phyloP scores from a whole-genome alignment of 2,888 invertebrate species.

The Erynnis tages region DNA sequence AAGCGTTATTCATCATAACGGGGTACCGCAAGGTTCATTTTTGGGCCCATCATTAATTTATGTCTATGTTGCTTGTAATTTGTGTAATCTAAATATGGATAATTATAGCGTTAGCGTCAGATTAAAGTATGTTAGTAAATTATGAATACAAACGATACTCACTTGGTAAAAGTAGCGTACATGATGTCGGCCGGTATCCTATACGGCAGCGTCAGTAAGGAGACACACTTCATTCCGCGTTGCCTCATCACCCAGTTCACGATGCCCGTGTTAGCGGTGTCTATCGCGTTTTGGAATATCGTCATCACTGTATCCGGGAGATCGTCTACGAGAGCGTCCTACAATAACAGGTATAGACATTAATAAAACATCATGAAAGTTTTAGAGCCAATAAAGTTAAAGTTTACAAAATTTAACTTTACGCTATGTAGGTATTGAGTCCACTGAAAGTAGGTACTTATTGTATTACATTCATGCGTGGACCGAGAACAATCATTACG shows the following conservation, averaged over 20 bases:
- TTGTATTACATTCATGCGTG: no score
- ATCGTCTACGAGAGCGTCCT: conserved; percentile 93
- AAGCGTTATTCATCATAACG: no score
- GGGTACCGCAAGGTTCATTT: neutral
- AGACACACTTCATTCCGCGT: conserved; percentile 89
- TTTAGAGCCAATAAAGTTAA: no score
- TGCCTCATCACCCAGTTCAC: conserved; percentile 95
- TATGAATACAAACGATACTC: conserved; percentile 65
- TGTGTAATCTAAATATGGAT: no score
- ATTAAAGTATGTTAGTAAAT: no score
- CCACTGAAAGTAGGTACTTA: no score
- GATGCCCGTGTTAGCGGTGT: conserved; percentile 94
- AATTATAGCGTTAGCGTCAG: no score
- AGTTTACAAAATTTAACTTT: no score
- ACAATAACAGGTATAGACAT: conserved; percentile 23
- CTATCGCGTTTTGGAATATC: conserved; percentile 96
- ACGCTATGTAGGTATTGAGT: no score
- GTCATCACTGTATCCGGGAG: conserved; percentile 94
- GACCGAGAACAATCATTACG: no score
- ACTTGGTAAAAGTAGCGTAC: conserved; percentile 93
- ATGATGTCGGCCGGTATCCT: conserved; percentile 94
- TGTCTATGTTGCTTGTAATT: no score
- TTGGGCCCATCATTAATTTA: neutral
- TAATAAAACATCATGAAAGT: no score
- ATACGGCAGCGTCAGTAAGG: conserved; percentile 91